phyloP scores from a whole-genome alignment of 2,888 invertebrate genomes.

The Microplitis manilae region DNA sequence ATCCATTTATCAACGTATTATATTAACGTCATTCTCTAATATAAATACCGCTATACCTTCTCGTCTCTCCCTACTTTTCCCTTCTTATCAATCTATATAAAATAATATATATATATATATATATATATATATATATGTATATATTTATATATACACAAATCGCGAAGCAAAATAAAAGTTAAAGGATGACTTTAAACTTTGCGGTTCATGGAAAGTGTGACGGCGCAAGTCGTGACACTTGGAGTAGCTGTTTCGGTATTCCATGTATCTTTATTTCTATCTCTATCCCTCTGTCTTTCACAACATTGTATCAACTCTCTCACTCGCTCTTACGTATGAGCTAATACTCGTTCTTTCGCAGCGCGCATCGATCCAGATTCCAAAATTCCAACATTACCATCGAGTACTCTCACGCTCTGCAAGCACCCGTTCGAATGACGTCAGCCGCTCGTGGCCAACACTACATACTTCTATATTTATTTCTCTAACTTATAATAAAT shows the following conservation, averaged over 20 bases:
- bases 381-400: slow-evolving; percentile 52
- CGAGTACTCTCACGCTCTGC: slow-evolving; percentile 49
- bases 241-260: slow-evolving; percentile 23
- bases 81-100: no score
- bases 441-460: slow-evolving; percentile 46
- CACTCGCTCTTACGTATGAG: slow-evolving; percentile 28
- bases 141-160: background rate
- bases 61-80: no score
- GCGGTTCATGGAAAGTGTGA: slow-evolving; percentile 25
- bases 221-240: slow-evolving; percentile 27
- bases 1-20: background rate
- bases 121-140: no score
- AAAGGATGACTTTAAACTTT: slow-evolving; percentile 10
- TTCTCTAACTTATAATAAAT: slow-evolving; percentile 4
- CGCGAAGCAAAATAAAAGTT: background rate
- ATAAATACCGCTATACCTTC: background rate
- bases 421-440: slow-evolving; percentile 50
- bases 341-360: slow-evolving; percentile 36
- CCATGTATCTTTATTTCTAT: slow-evolving; percentile 11
- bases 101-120: no score
- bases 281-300: slow-evolving; percentile 31
- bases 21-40: background rate
- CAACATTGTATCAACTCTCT: slow-evolving; percentile 27
- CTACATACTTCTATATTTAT: slow-evolving; percentile 26
- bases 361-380: slow-evolving; percentile 50